Evolutionary conservation across 2,797 vertebrate genomes (phyloP).

Genomic region (Gila robusta): DNA sequence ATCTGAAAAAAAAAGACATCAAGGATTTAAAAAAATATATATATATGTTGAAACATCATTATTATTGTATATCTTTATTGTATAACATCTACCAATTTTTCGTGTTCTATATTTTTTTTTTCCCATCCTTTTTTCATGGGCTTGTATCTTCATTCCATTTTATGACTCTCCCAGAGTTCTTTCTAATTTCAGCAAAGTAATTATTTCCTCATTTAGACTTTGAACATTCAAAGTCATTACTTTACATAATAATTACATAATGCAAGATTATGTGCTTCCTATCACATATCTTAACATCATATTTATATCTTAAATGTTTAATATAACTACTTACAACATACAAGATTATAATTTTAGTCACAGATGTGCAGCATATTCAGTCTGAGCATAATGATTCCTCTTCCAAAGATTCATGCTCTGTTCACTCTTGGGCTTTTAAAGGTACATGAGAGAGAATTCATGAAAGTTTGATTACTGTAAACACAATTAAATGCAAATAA

Average conservation of each 20-base stretch:
- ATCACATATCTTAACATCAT: conserved; percentile 34
- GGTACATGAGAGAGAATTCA: conserved; percentile 56
- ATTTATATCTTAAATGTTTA: conserved; percentile 38
- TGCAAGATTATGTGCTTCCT: conserved; percentile 23
- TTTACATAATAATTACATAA: background rate
- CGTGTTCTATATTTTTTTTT: background rate
- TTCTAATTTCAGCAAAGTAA: conserved; percentile 48
- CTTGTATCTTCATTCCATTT: conserved; percentile 42
- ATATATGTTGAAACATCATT: background rate
- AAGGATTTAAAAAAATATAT: background rate
- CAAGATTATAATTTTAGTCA: conserved; percentile 3
- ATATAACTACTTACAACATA: background rate
- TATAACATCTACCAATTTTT: background rate
- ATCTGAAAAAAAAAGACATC: background rate
- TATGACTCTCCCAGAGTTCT: conserved; percentile 30
- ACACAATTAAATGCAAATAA: conserved; percentile 40
- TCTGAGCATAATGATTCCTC: background rate
- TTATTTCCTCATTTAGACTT: conserved; percentile 53
- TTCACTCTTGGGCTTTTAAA: conserved; percentile 23
- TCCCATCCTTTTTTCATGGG: conserved; percentile 24
- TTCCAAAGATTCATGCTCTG: conserved; percentile 1
- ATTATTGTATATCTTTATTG: background rate
- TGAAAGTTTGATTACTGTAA: conserved; percentile 51
- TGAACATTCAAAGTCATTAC: conserved; percentile 45
- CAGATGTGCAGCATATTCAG: conserved; percentile 16